Evolutionary conservation across 1,140 invertebrate genomes (phyloP).

Genomic region (Neuroterus valhalla): DNA sequence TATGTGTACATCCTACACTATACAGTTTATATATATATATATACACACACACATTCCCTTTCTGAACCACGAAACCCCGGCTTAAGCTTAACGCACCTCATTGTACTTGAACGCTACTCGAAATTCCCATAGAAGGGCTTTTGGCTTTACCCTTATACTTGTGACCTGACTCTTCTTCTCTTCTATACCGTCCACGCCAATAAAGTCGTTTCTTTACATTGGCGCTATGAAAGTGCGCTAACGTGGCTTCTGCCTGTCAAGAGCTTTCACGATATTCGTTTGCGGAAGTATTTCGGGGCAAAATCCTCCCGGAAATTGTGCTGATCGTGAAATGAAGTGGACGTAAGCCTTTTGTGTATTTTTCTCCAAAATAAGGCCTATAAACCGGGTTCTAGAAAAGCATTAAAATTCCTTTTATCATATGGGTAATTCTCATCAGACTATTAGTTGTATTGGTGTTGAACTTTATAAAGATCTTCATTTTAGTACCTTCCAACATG

Average conservation of each 20-base stretch:
- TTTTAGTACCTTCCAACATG: no score
- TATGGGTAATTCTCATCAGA: no score
- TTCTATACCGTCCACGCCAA: constrained; percentile 15
- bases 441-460: no score
- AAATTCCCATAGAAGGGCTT: neutral
- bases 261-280: constrained; percentile 24
- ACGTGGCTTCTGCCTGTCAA: constrained; percentile 14
- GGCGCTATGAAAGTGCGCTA: constrained; percentile 12
- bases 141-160: constrained; percentile 2
- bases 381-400: no score
- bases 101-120: constrained; percentile 27
- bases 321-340: neutral
- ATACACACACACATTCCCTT: no score
- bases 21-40: no score
- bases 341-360: neutral
- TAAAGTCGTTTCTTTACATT: constrained; percentile 31
- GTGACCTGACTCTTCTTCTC: constrained; percentile 17
- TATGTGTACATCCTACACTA: no score
- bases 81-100: neutral
- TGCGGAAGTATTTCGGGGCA: constrained; percentile 2
- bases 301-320: neutral
- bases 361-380: no score
- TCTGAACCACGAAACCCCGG: no score
- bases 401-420: no score
- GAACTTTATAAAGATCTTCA: no score